Base-by-base conservation (phyloP, 2,797 vertebrate genomes). In the Cynodonichthys magdalenae region DNA sequence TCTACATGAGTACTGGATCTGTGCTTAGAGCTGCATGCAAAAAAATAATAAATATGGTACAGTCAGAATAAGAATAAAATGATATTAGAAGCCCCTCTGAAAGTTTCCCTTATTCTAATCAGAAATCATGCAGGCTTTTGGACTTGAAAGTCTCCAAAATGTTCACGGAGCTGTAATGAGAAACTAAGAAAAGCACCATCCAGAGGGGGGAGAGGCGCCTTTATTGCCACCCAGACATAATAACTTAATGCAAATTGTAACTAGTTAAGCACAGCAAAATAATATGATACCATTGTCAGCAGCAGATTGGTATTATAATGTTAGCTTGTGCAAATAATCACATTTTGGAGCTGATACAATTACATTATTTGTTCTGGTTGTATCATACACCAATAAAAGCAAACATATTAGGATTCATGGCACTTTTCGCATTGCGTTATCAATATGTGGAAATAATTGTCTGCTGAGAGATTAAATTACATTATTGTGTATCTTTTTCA, bases 401-500 rank as follows among this genome's bases (percentile, higher is more conserved):
- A 96, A 98, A 95, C 96, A 95, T 95, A 99, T 99, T 99, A 98
- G 97, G 95, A 97, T 98, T 98, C 96, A 95, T 98, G 96, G 96
- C 96, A 96, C 95, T 98, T 98, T 97, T 97, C 95, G 95, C 95
- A 94, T 97, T 94, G 95, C 93, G 95, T 98, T 98, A 99, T 99
- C 96, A 98, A 98, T 99, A 98, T 98, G 94, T 97, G 95, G 95
- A 95, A 98, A 99, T 99, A 99, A 99, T 99, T 99, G 97, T 98
- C 96, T 97, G 95, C 96, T 94, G 95, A 91, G 80, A 96, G 96
- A 99, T 99, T 98, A 98, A 99, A 99, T 99, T 99, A 97, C 96
- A 98, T 98, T 98, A 98, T 98, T 98, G 95, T 99, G 96, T 97
- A 97, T 99, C 96, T 99, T 98, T 98, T 98, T 96, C 96, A 98